Conservation (phyloP, 1,140 invertebrate genomes). For the Macrobrachium rosenbergii region DNA sequence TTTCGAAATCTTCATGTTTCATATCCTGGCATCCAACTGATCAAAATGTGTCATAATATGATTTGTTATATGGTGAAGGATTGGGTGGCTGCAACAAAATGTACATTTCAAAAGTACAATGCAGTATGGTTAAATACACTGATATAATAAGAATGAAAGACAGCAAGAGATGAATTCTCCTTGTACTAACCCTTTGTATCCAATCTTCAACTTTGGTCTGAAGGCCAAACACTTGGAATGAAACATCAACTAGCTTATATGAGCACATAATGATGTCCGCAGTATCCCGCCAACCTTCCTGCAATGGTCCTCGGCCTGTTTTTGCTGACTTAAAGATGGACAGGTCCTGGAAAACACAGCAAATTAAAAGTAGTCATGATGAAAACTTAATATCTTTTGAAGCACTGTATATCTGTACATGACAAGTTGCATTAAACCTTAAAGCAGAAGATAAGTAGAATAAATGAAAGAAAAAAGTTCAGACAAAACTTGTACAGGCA, state of each 20-base stretch:
- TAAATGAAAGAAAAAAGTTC: too few relatives aligned
- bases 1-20: too few relatives aligned
- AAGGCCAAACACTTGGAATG: slow-evolving; percentile 93
- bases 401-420: neutral
- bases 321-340: slow-evolving; percentile 86
- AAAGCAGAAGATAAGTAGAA: too few relatives aligned
- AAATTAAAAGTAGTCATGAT: slow-evolving; percentile 29
- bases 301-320: slow-evolving; percentile 84
- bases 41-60: too few relatives aligned
- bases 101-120: neutral
- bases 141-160: neutral
- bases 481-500: too few relatives aligned
- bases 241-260: slow-evolving; percentile 89
- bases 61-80: too few relatives aligned
- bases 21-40: too few relatives aligned
- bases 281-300: slow-evolving; percentile 84
- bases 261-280: slow-evolving; percentile 92
- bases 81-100: neutral
- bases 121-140: neutral
- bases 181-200: slow-evolving; percentile 81
- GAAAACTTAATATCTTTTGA: neutral
- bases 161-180: neutral
- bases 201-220: slow-evolving; percentile 92
- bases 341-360: slow-evolving; percentile 74
- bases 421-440: too few relatives aligned